Percentiles rank a stretch among this genome's conserved stretches.
Evolutionary conservation across 2,113 vertebrate genomes (phyloP).

Genomic region (Stegostoma tigrinum): DNA sequence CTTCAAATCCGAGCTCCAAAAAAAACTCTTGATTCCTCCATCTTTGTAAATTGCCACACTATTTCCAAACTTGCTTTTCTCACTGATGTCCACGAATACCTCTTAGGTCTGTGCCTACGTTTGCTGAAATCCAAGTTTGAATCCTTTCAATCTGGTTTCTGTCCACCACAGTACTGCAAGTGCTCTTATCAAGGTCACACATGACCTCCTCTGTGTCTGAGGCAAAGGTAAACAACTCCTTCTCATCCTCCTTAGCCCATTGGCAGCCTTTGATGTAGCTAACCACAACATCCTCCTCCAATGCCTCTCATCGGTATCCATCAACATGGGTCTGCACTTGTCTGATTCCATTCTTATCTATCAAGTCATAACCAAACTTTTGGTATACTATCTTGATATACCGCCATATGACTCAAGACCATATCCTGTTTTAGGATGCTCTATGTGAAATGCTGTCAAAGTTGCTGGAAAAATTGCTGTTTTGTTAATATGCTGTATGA

Average conservation of each 20-base stretch:
- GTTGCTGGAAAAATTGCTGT: neutral
- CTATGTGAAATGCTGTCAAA: neutral
- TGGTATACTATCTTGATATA: neutral
- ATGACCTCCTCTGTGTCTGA: neutral
- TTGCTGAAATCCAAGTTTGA: neutral
- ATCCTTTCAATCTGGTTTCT: neutral
- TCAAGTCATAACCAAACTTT: neutral
- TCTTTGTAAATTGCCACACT: neutral
- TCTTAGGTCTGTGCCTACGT: neutral
- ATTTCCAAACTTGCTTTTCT: neutral
- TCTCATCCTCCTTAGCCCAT: neutral
- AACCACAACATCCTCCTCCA: neutral
- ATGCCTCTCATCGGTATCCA: neutral
- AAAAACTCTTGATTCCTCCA: neutral
- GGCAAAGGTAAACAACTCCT: neutral
- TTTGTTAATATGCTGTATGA: neutral
- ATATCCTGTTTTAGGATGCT: neutral
- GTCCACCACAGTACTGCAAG: neutral
- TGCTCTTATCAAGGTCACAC: neutral
- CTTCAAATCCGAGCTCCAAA: neutral
- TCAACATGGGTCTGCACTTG: neutral
- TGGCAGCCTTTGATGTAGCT: neutral
- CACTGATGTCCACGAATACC: neutral
- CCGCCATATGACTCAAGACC: neutral
- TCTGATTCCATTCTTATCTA: neutral